Evolutionary conservation across 2,797 vertebrate species (phyloP).

Genomic region (Macroramphosus scolopax): DNA sequence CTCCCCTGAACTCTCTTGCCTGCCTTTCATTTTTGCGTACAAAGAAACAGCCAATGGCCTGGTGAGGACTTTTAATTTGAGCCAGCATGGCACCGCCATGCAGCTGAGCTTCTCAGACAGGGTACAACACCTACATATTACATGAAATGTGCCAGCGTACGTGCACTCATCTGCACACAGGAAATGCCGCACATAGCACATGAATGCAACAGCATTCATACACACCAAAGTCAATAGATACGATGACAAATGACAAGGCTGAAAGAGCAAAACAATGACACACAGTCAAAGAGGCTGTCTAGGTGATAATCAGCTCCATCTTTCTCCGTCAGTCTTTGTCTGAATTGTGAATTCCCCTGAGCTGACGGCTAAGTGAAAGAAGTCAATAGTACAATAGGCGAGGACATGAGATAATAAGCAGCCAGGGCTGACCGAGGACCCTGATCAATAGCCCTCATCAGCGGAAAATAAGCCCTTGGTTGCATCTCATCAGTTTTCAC

Average conservation of each 20-base stretch:
- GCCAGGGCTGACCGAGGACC: slow-evolving; percentile 6
- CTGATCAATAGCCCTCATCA: slow-evolving; percentile 54
- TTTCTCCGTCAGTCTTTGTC: slow-evolving; percentile 20
- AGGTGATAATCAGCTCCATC: slow-evolving; percentile 10
- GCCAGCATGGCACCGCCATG: slow-evolving; percentile 47
- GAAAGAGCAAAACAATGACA: slow-evolving; percentile 3
- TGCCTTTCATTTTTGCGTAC: slow-evolving; percentile 23
- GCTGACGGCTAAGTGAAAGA: slow-evolving; percentile 30
- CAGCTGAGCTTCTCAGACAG: slow-evolving; percentile 50
- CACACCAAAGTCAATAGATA: neutral
- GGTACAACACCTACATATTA: slow-evolving; percentile 8
- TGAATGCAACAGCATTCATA: no score
- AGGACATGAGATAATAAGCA: slow-evolving; percentile 43
- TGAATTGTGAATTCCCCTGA: slow-evolving; percentile 9
- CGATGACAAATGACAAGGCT: slow-evolving; percentile 6
- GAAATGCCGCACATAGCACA: neutral
- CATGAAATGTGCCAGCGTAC: no score
- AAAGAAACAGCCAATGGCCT: slow-evolving; percentile 51
- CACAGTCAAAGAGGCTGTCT: neutral
- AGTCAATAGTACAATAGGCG: slow-evolving; percentile 51
- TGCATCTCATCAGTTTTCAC: slow-evolving; percentile 16
- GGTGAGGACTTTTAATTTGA: slow-evolving; percentile 66
- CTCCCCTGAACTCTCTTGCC: slow-evolving; percentile 7
- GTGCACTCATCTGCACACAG: slow-evolving; percentile 8
- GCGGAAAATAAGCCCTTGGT: slow-evolving; percentile 23